A percentile compares a stretch with the other conserved stretches of the same genome.
These are phyloP conservation scores for Vicugna pacos DNA, from an alignment of 2,113 vertebrate genomes.

Conservation along the genomic window DNA sequence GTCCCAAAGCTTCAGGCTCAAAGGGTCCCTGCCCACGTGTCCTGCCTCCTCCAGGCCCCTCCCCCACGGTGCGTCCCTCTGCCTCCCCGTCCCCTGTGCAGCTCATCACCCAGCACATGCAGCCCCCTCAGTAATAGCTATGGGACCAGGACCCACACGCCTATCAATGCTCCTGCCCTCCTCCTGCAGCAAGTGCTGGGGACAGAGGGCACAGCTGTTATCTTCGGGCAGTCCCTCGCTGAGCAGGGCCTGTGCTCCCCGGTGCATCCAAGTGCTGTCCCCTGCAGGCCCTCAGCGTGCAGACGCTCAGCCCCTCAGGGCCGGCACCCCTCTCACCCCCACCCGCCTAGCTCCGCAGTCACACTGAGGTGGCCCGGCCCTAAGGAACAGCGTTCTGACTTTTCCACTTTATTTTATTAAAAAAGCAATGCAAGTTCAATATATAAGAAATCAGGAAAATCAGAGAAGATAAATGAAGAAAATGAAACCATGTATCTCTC, in stretches of 20 bases:
- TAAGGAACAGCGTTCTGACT: accelerated
- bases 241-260: not conserved
- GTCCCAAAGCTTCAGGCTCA: not conserved
- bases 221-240: too few species aligned
- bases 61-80: not conserved
- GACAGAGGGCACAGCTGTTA: too few species aligned
- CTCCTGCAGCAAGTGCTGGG: not conserved
- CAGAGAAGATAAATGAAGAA: not conserved
- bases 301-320: not conserved
- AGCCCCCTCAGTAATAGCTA: not conserved
- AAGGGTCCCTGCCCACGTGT: too few species aligned
- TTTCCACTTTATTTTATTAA: not conserved
- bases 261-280: not conserved
- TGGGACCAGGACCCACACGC: not conserved
- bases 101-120: not conserved
- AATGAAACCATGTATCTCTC: not conserved
- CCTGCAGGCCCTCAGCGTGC: not conserved
- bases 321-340: accelerated
- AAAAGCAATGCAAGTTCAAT: not conserved
- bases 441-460: not conserved
- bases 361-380: accelerated
- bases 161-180: accelerated
- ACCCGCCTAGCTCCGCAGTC: not conserved
- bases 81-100: not conserved
- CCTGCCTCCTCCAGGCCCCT: not conserved